phyloP scores from a whole-genome alignment of 2,888 invertebrate genomes.

The Andricus quercusramuli region DNA sequence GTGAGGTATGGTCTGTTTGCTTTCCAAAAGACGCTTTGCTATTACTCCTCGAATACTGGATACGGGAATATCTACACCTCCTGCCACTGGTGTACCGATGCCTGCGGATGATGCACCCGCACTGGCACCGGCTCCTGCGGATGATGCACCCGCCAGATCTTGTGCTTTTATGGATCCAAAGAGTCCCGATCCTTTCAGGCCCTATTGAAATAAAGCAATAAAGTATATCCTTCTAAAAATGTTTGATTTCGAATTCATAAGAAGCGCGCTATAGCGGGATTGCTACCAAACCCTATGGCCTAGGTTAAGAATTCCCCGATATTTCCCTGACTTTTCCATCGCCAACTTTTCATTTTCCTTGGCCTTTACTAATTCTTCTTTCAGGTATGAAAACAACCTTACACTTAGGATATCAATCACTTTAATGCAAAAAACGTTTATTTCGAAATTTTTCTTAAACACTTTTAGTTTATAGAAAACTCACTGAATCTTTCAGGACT shows the following conservation, averaged over 20 bases:
- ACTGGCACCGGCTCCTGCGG: constrained; percentile 59
- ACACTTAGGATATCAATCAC: too few species aligned
- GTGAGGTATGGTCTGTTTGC: constrained; percentile 97
- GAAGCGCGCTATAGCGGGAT: background rate
- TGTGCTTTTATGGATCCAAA: constrained; percentile 90
- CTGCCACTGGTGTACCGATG: constrained; percentile 71
- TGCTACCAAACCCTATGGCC: too few species aligned
- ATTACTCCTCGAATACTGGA: constrained; percentile 92
- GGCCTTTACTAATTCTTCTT: too few species aligned
- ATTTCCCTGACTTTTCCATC: too few species aligned
- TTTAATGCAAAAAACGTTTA: too few species aligned
- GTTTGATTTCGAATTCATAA: background rate
- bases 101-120: constrained; percentile 76
- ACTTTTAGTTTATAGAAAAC: too few species aligned
- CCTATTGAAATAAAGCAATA: constrained; percentile 57
- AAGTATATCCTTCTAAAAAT: background rate
- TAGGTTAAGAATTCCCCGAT: too few species aligned
- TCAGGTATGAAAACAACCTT: too few species aligned
- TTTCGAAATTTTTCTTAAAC: too few species aligned
- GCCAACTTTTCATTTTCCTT: too few species aligned
- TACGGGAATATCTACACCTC: constrained; percentile 88
- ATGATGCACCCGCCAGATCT: constrained; percentile 84
- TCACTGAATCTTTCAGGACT: too few species aligned
- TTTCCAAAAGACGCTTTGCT: constrained; percentile 91
- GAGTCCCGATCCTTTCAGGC: constrained; percentile 85